Conservation (phyloP, 2,113 vertebrate genomes). For the Barnardius zonarius region DNA sequence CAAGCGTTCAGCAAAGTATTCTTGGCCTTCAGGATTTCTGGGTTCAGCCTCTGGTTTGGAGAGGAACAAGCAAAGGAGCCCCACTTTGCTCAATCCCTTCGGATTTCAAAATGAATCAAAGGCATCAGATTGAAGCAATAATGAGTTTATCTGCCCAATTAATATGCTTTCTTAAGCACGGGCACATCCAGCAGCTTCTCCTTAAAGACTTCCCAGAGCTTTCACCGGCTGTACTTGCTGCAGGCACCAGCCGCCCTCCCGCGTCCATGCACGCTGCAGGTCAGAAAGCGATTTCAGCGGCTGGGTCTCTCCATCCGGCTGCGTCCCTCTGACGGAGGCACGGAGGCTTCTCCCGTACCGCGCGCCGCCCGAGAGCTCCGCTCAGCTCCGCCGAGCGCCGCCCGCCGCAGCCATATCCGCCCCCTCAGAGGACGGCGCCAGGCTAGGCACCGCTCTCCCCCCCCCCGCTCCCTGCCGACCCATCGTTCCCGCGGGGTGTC, state of each 20-base stretch:
- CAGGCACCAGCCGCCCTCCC: background rate
- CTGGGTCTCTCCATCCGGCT: background rate
- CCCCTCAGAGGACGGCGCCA: no score
- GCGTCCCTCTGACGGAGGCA: background rate
- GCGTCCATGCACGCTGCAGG: background rate
- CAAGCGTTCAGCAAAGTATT: background rate
- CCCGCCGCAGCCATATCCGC: background rate
- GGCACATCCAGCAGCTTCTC: background rate
- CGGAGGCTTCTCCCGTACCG: background rate
- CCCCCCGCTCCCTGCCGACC: no score
- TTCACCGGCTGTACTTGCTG: background rate
- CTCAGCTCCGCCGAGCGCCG: no score
- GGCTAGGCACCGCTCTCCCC: no score
- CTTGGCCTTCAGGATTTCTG: background rate
- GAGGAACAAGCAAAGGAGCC: background rate
- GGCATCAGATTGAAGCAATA: background rate
- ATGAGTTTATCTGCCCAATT: background rate
- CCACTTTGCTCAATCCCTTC: background rate
- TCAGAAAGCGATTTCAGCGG: background rate
- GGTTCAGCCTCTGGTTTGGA: rapidly evolving
- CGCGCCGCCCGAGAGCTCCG: background rate
- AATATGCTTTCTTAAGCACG: rapidly evolving
- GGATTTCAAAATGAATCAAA: background rate
- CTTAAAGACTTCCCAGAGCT: no score
- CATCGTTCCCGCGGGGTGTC: background rate